A percentile compares a stretch with the other conserved stretches of the same genome.
Conservation (phyloP, 2,888 invertebrate species). For the Coelopa pilipes region DNA sequence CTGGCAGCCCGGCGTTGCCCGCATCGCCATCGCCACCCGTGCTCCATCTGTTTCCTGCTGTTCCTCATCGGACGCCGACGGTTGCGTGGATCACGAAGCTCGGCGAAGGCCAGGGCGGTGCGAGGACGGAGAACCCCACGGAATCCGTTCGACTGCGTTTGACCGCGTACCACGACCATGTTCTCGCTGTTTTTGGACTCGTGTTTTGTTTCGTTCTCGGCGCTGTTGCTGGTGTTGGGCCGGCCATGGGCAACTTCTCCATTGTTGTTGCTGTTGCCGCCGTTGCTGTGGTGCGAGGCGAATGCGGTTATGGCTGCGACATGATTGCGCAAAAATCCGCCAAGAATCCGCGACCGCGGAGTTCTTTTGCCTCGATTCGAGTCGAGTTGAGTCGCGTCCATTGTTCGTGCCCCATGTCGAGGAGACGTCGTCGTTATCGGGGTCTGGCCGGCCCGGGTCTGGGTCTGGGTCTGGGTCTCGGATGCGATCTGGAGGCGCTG, state of each 20-base stretch:
- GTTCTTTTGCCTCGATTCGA: too few species aligned
- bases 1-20: too few species aligned
- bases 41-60: background rate
- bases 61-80: background rate
- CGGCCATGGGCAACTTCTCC: conserved; percentile 38
- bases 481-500: background rate
- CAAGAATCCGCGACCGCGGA: background rate
- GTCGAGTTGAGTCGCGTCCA: too few species aligned
- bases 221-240: conserved; percentile 3
- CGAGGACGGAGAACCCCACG: background rate
- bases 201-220: conserved; percentile 2
- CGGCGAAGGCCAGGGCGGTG: background rate
- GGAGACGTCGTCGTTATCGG: background rate
- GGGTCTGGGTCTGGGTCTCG: background rate
- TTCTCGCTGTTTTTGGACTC: background rate
- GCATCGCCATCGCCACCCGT: background rate
- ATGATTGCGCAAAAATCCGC: conserved; percentile 15
- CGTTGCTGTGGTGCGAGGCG: background rate
- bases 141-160: background rate
- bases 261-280: conserved; percentile 16
- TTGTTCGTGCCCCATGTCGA: background rate
- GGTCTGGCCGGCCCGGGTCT: background rate
- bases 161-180: background rate
- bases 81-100: too few species aligned
- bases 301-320: conserved; percentile 1